These are phyloP conservation scores for Delphinapterus leucas DNA, from an alignment of 2,113 vertebrate species.

Conservation along the genomic window DNA sequence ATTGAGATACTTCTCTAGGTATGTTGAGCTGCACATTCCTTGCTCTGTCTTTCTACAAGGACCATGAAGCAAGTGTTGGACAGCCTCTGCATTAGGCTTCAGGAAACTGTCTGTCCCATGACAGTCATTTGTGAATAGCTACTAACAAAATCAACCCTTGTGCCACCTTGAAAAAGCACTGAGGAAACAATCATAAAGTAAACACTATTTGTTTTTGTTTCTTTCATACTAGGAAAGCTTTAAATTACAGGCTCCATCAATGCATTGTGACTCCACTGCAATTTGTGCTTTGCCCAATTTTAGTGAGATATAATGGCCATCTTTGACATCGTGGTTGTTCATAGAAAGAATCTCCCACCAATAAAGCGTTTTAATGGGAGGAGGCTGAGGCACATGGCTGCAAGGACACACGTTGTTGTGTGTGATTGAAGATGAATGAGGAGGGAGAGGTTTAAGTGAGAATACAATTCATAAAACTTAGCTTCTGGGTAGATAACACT, in stretches of 20 bases:
- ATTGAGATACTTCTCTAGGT: not conserved
- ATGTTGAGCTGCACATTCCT: not conserved
- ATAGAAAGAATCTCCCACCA: not conserved
- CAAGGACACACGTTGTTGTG: not conserved
- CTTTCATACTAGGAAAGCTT: not conserved
- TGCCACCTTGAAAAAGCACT: not conserved
- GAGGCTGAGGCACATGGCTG: not conserved
- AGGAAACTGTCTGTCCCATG: not conserved
- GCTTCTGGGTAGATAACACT: not conserved
- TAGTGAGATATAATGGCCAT: fast-evolving
- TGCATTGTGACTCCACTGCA: fast-evolving
- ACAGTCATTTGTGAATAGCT: not conserved
- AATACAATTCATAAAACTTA: not conserved
- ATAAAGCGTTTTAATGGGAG: not conserved
- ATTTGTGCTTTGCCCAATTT: not conserved
- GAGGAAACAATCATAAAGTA: not conserved
- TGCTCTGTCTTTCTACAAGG: not conserved
- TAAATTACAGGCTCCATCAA: not conserved
- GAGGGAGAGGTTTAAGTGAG: not conserved
- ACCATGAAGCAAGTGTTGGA: not conserved
- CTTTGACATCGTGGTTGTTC: not conserved
- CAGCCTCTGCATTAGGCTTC: not conserved
- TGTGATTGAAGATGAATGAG: not conserved
- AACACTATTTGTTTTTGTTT: not conserved
- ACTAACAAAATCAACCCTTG: not conserved